These are phyloP conservation scores for Indicator indicator DNA, from an alignment of 2,113 vertebrate species.

Conservation along the genomic window DNA sequence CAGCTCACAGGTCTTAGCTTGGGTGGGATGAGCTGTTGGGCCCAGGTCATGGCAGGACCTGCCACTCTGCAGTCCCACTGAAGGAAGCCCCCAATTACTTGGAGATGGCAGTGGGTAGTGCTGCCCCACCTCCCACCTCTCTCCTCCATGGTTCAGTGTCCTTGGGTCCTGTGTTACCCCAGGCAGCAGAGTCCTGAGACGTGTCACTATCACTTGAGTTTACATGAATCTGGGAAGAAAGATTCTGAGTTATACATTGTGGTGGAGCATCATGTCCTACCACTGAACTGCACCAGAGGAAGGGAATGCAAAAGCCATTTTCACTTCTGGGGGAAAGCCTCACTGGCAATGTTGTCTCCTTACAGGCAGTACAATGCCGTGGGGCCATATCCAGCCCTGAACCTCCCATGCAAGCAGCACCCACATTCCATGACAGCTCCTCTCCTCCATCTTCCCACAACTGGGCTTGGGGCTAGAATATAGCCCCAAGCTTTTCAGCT, in stretches of 20 bases:
- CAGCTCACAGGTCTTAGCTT: background rate
- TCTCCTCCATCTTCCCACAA: background rate
- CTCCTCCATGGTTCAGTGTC: accelerated
- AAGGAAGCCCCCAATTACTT: background rate
- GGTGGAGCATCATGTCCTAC: background rate
- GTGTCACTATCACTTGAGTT: background rate
- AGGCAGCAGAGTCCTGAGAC: background rate
- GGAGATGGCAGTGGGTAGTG: background rate
- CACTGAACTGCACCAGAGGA: background rate
- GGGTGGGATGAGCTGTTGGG: background rate
- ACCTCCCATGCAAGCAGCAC: background rate
- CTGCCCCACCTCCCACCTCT: background rate
- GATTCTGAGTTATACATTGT: background rate
- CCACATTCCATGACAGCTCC: background rate
- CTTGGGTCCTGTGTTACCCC: background rate
- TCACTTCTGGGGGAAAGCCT: background rate
- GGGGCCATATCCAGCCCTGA: background rate
- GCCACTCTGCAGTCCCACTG: background rate
- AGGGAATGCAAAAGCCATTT: background rate
- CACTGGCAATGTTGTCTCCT: background rate
- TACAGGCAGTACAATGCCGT: accelerated
- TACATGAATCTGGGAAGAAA: background rate
- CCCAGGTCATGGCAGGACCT: background rate
- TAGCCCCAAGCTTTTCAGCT: background rate
- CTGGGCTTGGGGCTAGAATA: background rate